Base-by-base conservation (phyloP, 2,888 invertebrate genomes). In the Drosophila formosana region DNA sequence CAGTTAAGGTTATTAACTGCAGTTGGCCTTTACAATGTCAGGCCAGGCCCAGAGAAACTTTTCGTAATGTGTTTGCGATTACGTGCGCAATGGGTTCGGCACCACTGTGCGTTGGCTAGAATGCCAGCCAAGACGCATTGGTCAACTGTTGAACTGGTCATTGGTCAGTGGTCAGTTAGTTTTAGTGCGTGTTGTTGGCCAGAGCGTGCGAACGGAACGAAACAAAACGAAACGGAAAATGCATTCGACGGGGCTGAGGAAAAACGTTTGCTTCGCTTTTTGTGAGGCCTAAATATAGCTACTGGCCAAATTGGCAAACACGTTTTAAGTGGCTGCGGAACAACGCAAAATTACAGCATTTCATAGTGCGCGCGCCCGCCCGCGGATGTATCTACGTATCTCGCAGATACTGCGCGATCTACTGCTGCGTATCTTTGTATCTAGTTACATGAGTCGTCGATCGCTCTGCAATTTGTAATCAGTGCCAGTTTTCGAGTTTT, bases 281-380 rank as follows among this genome's bases (percentile, higher is more conserved):
- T 23, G 23, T 32, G 30, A 45, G 25, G 53, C 60, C 72, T 66
- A 73, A 73, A 73, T 74, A 67, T 72, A 67, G 68, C 60, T 18
- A 23, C 34, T 47, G 34, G 37, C 28, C 51, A 81, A 81, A 84
- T 78, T 87, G 82, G 78, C 82, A 80, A 80, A 80, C 80, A 70
- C 67, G 80, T 80, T 80, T 74, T 34, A 50, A 63, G 65, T 53
- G 34, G 45, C 43, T 41, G 53, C 53, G 46, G 26, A 61, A 46
- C 73, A 55, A 56, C 3, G 51, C 11, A 51, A 64, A 80, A 76
- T 76, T 75, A 70, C 76, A 80, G 80, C 76, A 76, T 65, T 75
- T 68, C 47, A 47, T 37, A 43, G 52, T 8, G 71, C 64, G 64
- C 71, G 58, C 8, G 71, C 18, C 18, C 8, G 71, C 18, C 18